Percentiles rank a stretch among this genome's conserved stretches.
phyloP scores from a whole-genome alignment of 2,797 vertebrate species.

The Brachyrhaphis roseni region DNA sequence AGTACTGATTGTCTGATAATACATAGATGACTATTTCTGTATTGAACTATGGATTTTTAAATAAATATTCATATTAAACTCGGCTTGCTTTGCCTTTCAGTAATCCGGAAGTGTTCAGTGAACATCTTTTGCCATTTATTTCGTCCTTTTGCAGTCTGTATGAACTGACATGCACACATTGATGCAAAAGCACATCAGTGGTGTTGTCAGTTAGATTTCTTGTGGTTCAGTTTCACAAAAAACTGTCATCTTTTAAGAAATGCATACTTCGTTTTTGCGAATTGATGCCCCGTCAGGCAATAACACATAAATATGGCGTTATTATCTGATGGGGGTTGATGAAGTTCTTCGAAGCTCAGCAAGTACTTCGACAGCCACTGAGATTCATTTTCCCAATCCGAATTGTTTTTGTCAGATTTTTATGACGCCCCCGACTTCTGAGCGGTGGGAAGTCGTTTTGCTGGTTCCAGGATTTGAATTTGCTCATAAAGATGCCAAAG shows the following conservation, averaged over 20 bases:
- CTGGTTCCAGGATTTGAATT: neutral
- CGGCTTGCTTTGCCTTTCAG: conserved; percentile 1
- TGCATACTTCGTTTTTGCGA: neutral
- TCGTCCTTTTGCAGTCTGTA: neutral
- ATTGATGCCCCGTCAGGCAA: neutral
- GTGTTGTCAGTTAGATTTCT: neutral
- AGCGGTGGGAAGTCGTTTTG: neutral
- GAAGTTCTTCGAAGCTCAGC: conserved; percentile 29
- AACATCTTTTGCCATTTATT: neutral
- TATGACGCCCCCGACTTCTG: neutral
- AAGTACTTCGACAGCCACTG: conserved; percentile 32
- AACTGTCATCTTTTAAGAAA: neutral
- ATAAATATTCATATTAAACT: conserved; percentile 88
- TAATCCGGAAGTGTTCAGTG: neutral
- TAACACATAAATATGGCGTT: neutral
- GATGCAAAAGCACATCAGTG: neutral
- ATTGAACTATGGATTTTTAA: conserved; percentile 91
- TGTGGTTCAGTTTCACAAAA: conserved; percentile 12
- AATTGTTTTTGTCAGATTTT: conserved; percentile 36
- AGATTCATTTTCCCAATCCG: conserved; percentile 30
- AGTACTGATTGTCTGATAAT: conserved; percentile 84
- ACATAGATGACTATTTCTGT: conserved; percentile 88
- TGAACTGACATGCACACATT: neutral
- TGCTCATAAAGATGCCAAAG: neutral
- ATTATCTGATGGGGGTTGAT: conserved; percentile 50